Evolutionary conservation across 2,888 invertebrate genomes (phyloP).

Genomic region (Cryptocephalus moraei): DNA sequence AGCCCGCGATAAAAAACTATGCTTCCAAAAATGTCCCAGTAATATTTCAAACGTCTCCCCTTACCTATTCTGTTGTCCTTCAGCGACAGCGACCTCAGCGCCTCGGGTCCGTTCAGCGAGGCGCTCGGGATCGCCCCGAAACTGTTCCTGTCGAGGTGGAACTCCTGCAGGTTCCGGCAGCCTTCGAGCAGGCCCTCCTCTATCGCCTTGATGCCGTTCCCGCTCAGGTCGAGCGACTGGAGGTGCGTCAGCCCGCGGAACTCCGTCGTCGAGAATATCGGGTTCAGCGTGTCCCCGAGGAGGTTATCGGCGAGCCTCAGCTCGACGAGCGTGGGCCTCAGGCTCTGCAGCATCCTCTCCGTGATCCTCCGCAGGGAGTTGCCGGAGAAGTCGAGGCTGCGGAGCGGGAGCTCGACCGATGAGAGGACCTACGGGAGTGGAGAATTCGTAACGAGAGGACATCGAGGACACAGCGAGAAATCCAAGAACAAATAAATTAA

Average conservation of each 20-base stretch:
- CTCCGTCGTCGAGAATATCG: conserved; percentile 80
- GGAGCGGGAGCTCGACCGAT: conserved; percentile 60
- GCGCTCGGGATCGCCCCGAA: conserved; percentile 64
- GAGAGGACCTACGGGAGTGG: conserved; percentile 50
- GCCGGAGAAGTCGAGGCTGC: conserved; percentile 70
- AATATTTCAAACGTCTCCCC: conserved; percentile 10
- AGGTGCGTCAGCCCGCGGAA: conserved; percentile 66
- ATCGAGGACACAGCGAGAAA: too few species aligned
- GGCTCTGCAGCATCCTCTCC: conserved; percentile 60
- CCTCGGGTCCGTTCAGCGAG: conserved; percentile 71
- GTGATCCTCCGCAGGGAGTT: conserved; percentile 72
- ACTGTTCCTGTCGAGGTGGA: conserved; percentile 73
- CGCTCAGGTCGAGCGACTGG: conserved; percentile 65
- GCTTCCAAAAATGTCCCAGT: conserved; percentile 32
- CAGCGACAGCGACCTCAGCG: conserved; percentile 62
- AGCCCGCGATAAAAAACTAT: too few species aligned
- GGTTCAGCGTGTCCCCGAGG: conserved; percentile 83
- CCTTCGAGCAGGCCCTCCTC: conserved; percentile 83
- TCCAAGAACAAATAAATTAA: too few species aligned
- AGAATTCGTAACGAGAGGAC: not conserved
- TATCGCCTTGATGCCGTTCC: conserved; percentile 70
- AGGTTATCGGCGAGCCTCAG: conserved; percentile 68
- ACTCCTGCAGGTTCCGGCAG: conserved; percentile 64
- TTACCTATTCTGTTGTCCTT: conserved; percentile 75
- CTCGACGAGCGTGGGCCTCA: conserved; percentile 57